Base-by-base conservation (phyloP, 2,888 invertebrate genomes). In the Oeneis ivallda region DNA sequence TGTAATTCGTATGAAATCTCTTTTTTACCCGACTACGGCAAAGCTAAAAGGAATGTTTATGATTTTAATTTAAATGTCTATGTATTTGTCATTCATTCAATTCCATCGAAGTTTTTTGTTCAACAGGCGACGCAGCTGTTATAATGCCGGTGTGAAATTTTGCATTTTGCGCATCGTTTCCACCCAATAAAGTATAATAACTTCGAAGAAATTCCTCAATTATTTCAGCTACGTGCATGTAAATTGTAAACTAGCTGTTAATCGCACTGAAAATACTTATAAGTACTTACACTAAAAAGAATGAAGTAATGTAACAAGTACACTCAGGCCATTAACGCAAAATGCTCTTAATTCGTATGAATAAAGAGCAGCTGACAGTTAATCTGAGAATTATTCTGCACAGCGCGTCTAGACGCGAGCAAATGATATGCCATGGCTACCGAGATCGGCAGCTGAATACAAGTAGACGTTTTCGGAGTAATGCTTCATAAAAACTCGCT, bases 361-460 rank as follows among this genome's bases (percentile, higher is more conserved):
- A 54, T 62, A 62, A 58, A 58, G 59, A 65, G 57, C 52, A 66
- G 66, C 64, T 66, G 64, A 43, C 54, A 61, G 49, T 62, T 64
- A 66, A 62, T 66, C 56, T 41, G 62, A 62, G 52, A 64, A 64
- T 60, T 66, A 65, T 62, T 50, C 52, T 53, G 61, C 59, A 64
- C 61, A 62, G 65, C 61, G 54, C 63, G 64, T 68, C 62, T 69
- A 63, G 68, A 66, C 66, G 45, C 58, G 49, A 62, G 56, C 59
- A 57, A 68, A 70, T 60, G 58, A 54, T 68, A 65, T 32, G 54
- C 62, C 54, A 34, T 11, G 34, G 9, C n/a, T 53, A 65, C 45
- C 61, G 60, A 61, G 66, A 63, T 39, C 64, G 62, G 56, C 68
- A 70, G 66, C 68, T 70, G 66, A 70, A 65, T 67, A 54, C 62